phyloP scores from a whole-genome alignment of 1,140 invertebrate species.

The Penaeus vannamei region DNA sequence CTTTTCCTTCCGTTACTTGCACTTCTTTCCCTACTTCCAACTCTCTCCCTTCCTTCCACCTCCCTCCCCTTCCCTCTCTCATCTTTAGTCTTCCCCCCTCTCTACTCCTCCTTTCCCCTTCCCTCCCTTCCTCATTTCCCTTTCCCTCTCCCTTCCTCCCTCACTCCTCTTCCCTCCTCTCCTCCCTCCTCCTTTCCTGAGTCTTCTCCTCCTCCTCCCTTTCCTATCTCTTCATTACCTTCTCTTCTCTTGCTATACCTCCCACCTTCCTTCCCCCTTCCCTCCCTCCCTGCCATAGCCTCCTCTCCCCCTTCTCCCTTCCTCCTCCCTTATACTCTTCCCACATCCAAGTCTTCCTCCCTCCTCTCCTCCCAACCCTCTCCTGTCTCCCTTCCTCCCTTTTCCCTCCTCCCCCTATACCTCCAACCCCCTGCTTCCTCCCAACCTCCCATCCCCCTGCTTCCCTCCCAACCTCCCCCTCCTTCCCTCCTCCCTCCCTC shows the following conservation, averaged over 20 bases:
- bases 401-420: not conserved
- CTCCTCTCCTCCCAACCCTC: not conserved
- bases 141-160: not conserved
- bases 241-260: not conserved
- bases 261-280: not conserved
- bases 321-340: not conserved
- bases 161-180: not conserved
- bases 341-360: not conserved
- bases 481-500: not conserved
- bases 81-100: no score
- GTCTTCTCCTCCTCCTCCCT: not conserved
- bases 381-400: not conserved
- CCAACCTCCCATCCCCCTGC: no score
- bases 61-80: no score
- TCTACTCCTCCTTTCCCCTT: no score
- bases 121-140: not conserved
- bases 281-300: not conserved
- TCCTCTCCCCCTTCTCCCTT: no score
- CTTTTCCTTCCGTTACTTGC: not conserved
- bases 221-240: no score
- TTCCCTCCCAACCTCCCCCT: no score
- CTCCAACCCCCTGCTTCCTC: not conserved
- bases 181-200: no score
- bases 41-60: not conserved
- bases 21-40: not conserved